Evolutionary conservation across 2,888 invertebrate species (phyloP), one percentile per base, ranked within the genome.

Genomic region (Caenorhabditis zanzibari): DNA sequence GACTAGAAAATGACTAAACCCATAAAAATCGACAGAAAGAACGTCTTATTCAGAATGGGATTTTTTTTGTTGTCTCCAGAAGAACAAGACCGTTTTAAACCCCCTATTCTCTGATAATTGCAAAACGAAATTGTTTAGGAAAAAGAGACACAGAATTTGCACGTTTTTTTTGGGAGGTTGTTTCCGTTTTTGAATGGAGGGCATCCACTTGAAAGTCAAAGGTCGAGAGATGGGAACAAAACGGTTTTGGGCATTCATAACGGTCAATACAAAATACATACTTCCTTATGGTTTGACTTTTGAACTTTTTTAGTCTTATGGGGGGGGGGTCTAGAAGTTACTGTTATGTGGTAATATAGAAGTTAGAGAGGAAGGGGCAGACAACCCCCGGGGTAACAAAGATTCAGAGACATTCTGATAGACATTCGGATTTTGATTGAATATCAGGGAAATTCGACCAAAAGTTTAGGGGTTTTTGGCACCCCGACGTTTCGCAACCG

Each of bases 151-250:
- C 14, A 19, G 16, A 24, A 56, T 56, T 69, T 69, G 69, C 54
- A 69, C 56, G 56, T 56, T 56, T 69, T 54, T 56, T 68, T 35
- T 32, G 56, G 6, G 16, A n/a, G n/a, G n/a, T n/a, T 24, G n/a
- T 54, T 54, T 47, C 54, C 38, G 71, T 58, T 69, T 71, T 59
- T 24, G 61, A 73, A 63, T 47, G 73, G 73, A 63, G 74, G 64
- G 74, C 38, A 38, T 2, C 56, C 64, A 74, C 74, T 74, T 74
- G 74, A 74, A 74, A 64, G n/a, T 44, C 74, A 74, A 74, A 74
- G 74, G 74, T 74, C 74, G 64, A 64, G 35, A 6, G 58, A 28
- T 10, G 38, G 38, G 24, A 7, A 32, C 26, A 44, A 44, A 44
- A 44, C 44, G n/a, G n/a, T n/a, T n/a, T n/a, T n/a, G n/a, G n/a